Conservation (phyloP, 92 coral and sea anemone species). For the Bergia puertoricense region DNA sequence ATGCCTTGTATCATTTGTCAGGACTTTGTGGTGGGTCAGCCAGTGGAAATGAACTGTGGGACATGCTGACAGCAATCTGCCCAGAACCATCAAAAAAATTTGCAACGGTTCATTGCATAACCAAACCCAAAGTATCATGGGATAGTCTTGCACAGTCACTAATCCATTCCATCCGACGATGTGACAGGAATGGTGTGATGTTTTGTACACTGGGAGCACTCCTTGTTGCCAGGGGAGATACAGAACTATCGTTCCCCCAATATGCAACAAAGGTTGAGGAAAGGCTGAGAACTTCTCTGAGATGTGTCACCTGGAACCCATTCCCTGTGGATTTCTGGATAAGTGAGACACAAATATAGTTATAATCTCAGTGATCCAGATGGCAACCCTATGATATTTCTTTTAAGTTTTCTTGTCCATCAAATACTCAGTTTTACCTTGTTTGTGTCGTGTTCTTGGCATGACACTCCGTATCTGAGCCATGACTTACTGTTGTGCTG, state of each 20-base stretch:
- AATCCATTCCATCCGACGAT: constrained; percentile 72
- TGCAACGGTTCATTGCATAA: constrained; percentile 73
- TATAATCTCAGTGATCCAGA: not conserved
- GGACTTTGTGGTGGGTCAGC: constrained; percentile 45
- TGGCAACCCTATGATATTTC: not conserved
- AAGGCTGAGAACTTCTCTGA: constrained; percentile 62
- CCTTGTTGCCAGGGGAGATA: constrained; percentile 79
- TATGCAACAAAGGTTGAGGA: constrained; percentile 70
- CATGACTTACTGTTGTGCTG: too few relatives aligned
- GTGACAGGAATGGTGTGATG: constrained; percentile 68
- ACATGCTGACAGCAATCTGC: constrained; percentile 80
- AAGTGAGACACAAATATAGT: constrained; percentile 50
- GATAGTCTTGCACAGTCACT: constrained; percentile 75
- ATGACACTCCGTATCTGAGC: too few relatives aligned
- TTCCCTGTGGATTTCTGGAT: constrained; percentile 87
- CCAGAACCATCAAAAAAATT: constrained; percentile 86
- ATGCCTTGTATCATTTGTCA: constrained; percentile 8
- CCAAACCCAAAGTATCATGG: constrained; percentile 77
- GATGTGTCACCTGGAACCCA: constrained; percentile 88
- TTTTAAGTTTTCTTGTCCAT: not conserved
- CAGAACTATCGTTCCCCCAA: constrained; percentile 71
- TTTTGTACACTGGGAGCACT: constrained; percentile 64
- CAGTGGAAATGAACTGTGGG: constrained; percentile 88
- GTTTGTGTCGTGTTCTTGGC: not conserved
- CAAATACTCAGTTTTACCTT: not conserved